Base-by-base conservation (phyloP, 2,113 vertebrate genomes). In the Dipodomys stephensi region DNA sequence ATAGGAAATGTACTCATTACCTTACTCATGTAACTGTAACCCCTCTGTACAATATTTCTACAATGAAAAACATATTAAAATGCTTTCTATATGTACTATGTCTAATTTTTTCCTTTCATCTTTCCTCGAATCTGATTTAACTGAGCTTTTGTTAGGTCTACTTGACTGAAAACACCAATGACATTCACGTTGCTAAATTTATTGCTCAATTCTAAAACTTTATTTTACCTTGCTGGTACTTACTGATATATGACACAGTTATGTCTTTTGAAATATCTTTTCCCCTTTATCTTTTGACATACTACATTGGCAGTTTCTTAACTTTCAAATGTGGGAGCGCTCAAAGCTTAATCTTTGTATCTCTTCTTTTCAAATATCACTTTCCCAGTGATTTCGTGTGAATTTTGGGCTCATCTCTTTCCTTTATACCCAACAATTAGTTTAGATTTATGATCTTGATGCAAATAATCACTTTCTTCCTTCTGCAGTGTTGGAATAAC, bases 121-220 rank as follows among this genome's bases (percentile, higher is more conserved):
- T 53, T 93, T 93, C 64, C 67, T 83, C 72, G 79, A 94, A 67
- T 88, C 18, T 87, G 13, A 28, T 81, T 39, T 11, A 57, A 27
- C 62, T 6, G 69, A 93, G 4, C 32, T 10, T 32, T 28, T 57
- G 25, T 83, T 39, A 72, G 44, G 76, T 81, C 53, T 49, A 49
- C 49, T 12, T 49, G 49, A 49, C 10, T 49, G 49, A 49, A 49
- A 49, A 49, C 12, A 76, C 53, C 30, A 44, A 5, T 20, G 49
- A 91, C 18, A 71, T 60, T 8, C 12, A 28, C 32, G 13, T 72
- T 62, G 68, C 20, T 62, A 32, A 39, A 82, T 25, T n/a, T 64
- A 7, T 1, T 39, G 35, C 46, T 76, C 46, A 90, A 35, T 79
- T 67, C 39, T 64, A 57, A 83, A 73, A 19, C 22, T 77, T 88